A percentile compares a stretch with the other conserved stretches of the same genome.
Evolutionary conservation across 2,888 invertebrate genomes (phyloP).

Genomic region (Netelia melanura): DNA sequence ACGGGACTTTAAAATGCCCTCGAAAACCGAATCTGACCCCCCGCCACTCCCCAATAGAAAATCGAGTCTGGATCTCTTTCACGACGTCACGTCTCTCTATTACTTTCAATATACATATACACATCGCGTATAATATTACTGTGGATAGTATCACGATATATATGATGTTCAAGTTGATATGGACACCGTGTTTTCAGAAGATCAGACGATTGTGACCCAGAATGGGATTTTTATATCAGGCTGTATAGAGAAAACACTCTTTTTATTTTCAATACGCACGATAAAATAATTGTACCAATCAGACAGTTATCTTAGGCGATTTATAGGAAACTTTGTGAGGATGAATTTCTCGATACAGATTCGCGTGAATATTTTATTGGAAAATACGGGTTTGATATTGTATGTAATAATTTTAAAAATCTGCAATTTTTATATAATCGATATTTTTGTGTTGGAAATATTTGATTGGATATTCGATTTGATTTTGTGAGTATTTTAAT

Average conservation of each 20-base stretch:
- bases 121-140: background rate
- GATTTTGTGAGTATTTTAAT: too few relatives aligned
- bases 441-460: too few relatives aligned
- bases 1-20: slow-evolving; percentile 80
- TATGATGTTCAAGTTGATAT: slow-evolving; percentile 38
- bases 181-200: slow-evolving; percentile 51
- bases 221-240: slow-evolving; percentile 47
- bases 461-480: too few relatives aligned
- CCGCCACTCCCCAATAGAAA: slow-evolving; percentile 53
- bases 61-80: slow-evolving; percentile 58
- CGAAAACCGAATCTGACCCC: slow-evolving; percentile 72
- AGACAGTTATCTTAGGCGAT: background rate
- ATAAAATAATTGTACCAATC: slow-evolving; percentile 44
- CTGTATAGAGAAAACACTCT: slow-evolving; percentile 27
- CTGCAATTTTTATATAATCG: too few relatives aligned
- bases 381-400: too few relatives aligned
- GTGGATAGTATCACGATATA: slow-evolving; percentile 11
- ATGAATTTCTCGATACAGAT: slow-evolving; percentile 58
- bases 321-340: slow-evolving; percentile 14
- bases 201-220: slow-evolving; percentile 41
- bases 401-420: too few relatives aligned
- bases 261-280: slow-evolving; percentile 21
- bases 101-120: slow-evolving; percentile 37
- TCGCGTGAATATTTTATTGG: background rate
- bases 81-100: slow-evolving; percentile 58